Evolutionary conservation across 2,113 vertebrate genomes (phyloP).

Genomic region (Tiliqua scincoides): DNA sequence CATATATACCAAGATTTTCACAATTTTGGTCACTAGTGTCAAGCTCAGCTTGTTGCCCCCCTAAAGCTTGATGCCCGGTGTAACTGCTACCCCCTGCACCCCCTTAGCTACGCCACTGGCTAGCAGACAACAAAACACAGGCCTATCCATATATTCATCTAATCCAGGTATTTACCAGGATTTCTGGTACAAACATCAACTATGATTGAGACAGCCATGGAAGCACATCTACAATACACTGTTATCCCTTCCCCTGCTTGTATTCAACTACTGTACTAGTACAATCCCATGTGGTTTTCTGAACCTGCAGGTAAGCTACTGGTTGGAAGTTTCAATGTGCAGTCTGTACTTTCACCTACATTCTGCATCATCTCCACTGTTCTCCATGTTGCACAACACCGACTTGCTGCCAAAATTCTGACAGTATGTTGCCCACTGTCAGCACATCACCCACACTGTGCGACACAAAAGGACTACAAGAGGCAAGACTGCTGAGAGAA

Average conservation of each 20-base stretch:
- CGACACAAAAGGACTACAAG: not conserved
- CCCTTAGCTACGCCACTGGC: no score
- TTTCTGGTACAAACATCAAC: constrained; percentile 24
- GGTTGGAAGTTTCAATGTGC: not conserved
- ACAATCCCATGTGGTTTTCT: accelerated
- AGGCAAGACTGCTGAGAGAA: not conserved
- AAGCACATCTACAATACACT: not conserved
- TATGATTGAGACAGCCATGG: constrained; percentile 16
- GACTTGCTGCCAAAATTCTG: not conserved
- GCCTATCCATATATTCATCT: not conserved
- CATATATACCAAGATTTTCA: no score
- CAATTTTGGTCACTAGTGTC: no score
- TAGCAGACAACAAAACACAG: not conserved
- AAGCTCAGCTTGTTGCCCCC: no score
- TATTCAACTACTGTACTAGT: not conserved
- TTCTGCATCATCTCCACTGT: not conserved
- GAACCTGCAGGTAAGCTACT: not conserved
- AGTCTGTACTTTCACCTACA: not conserved
- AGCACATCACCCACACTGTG: not conserved
- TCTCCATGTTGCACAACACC: not conserved
- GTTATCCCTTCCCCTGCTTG: not conserved
- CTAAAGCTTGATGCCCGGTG: no score
- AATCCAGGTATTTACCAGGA: constrained; percentile 24
- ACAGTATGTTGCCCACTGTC: not conserved
- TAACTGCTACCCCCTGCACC: no score